These are phyloP conservation scores for Zaprionus ghesquierei DNA, from an alignment of 1,140 invertebrate genomes.

Conservation along the genomic window DNA sequence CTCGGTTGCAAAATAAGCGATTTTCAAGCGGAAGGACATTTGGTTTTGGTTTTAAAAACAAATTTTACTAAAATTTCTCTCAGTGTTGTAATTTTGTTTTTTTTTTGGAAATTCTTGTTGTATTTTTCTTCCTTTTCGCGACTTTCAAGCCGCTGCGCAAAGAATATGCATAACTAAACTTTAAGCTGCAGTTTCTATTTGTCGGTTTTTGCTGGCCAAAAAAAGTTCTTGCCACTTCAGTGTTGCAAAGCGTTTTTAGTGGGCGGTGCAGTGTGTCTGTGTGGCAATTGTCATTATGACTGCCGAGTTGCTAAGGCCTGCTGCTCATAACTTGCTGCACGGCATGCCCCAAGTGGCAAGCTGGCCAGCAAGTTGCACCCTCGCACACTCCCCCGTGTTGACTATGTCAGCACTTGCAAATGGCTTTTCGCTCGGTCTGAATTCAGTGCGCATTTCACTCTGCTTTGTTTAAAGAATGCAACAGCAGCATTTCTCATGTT, in stretches of 20 bases:
- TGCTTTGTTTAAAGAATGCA: constrained; percentile 28
- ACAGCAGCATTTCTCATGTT: constrained; percentile 34
- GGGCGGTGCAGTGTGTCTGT: not conserved
- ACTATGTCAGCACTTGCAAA: not conserved
- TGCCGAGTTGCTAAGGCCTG: constrained; percentile 14
- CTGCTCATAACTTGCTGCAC: constrained; percentile 8
- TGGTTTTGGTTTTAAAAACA: too few relatives aligned
- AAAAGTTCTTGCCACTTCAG: not conserved
- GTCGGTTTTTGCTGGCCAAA: constrained; percentile 2
- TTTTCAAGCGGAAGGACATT: too few relatives aligned
- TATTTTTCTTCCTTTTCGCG: not conserved
- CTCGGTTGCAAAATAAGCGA: too few relatives aligned
- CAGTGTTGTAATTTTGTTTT: not conserved
- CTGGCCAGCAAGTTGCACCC: not conserved
- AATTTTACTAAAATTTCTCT: not conserved
- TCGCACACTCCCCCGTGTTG: not conserved
- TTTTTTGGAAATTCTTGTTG: not conserved
- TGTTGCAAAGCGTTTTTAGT: not conserved
- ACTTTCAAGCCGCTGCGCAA: not conserved
- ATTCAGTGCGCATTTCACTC: constrained; percentile 16
- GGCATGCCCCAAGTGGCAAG: constrained; percentile 27
- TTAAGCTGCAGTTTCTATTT: constrained; percentile 37
- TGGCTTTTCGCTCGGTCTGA: not conserved
- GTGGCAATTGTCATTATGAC: constrained; percentile 23
- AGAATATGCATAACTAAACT: constrained; percentile 34